A percentile compares a stretch with the other conserved stretches of the same genome.
Evolutionary conservation across 2,888 invertebrate species (phyloP).

Genomic region (Agrenia bidenticulata): DNA sequence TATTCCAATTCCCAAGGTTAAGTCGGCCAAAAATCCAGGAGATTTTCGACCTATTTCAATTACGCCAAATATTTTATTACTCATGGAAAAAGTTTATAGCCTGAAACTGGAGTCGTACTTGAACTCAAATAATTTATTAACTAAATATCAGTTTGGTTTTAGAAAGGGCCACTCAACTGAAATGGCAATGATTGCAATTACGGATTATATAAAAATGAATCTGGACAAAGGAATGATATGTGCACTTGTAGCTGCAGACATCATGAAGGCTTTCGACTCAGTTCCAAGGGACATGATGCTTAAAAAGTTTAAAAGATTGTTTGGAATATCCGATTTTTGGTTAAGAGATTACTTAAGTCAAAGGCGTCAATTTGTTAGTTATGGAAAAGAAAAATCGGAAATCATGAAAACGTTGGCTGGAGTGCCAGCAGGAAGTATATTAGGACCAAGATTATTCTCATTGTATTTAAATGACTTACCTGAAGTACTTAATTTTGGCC

Average conservation of each 20-base stretch:
- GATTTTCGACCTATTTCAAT: conserved; percentile 25
- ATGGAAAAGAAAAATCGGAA: conserved; percentile 6
- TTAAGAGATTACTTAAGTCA: conserved; percentile 15
- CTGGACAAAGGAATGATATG: conserved; percentile 16
- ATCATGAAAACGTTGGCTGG: conserved; percentile 4
- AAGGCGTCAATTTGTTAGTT: conserved; percentile 21
- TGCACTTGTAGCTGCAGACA: conserved; percentile 15
- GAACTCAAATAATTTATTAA: not conserved
- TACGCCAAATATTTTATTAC: conserved; percentile 12
- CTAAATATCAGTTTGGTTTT: conserved; percentile 21
- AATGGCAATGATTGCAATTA: conserved; percentile 18
- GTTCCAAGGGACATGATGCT: conserved; percentile 17
- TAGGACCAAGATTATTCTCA: conserved; percentile 19
- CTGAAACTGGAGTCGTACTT: conserved; percentile 8
- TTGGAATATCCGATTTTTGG: conserved; percentile 24
- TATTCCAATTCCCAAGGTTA: conserved; percentile 18
- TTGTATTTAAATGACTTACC: conserved; percentile 24
- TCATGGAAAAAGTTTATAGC: conserved; percentile 22
- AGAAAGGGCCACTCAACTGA: conserved; percentile 25
- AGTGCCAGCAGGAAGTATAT: conserved; percentile 25
- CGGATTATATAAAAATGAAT: conserved; percentile 12
- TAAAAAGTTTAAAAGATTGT: conserved; percentile 5
- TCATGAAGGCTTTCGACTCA: conserved; percentile 23
- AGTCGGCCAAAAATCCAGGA: not conserved
- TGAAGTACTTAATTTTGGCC: not conserved